Conservation (phyloP, 2,113 vertebrate genomes). For the Chionis minor region DNA sequence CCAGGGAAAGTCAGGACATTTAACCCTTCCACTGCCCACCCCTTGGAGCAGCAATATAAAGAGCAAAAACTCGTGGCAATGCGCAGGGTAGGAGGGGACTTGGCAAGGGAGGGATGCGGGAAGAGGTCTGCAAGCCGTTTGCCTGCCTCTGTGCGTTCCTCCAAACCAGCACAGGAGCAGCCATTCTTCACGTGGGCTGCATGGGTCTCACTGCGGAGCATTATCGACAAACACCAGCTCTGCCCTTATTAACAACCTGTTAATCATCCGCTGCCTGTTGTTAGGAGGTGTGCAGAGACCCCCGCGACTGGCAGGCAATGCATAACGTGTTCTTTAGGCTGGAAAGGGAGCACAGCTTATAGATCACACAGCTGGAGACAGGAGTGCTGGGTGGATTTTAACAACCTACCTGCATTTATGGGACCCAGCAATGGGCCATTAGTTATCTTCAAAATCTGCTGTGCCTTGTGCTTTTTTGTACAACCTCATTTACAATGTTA, state of each 20-base stretch:
- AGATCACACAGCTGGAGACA: constrained; percentile 11
- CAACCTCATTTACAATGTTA: neutral
- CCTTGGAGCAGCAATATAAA: neutral
- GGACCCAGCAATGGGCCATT: neutral
- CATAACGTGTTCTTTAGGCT: neutral
- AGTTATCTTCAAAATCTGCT: neutral
- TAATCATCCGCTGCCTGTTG: neutral
- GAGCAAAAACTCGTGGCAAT: neutral
- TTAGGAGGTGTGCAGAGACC: neutral
- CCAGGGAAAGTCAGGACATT: neutral
- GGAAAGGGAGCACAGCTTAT: neutral
- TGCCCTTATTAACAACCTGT: neutral
- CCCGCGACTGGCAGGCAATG: neutral
- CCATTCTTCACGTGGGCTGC: neutral
- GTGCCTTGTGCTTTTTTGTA: neutral
- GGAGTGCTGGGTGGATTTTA: neutral
- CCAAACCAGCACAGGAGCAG: neutral
- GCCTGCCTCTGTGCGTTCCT: neutral
- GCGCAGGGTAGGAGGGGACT: neutral
- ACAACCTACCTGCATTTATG: neutral
- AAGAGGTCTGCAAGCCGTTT: neutral
- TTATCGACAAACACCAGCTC: neutral
- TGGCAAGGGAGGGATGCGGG: accelerated
- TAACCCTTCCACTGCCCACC: neutral
- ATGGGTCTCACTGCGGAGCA: neutral